Base-by-base conservation (phyloP, 2,797 vertebrate genomes). In the Anniella stebbinsi region DNA sequence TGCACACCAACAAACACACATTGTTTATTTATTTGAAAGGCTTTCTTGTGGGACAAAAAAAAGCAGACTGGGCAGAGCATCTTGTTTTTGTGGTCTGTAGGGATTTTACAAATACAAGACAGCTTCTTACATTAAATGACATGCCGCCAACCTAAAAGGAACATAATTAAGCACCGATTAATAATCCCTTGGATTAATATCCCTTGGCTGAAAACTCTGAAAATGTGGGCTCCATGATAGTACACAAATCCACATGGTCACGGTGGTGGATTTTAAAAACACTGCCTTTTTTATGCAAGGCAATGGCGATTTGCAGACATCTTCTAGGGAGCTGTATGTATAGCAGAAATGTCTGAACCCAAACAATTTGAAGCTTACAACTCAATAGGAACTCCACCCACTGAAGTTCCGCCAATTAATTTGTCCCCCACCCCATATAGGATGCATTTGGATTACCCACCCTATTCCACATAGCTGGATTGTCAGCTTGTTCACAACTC, bases 121-220 rank as follows among this genome's bases (percentile, higher is more conserved):
- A 91, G 81, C 6, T 95, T 72, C 91, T 88, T 89, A 57, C 80
- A 87, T 92, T 92, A 89, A 90, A 92, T 89, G 88, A n/a, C 17
- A 9, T 4, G 4, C n/a, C 84, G 54, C 87, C 85, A 38, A n/a
- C 89, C 76, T 84, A 69, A 57, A 3, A 70, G 77, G 80, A 93
- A 5, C 4, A 83, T 18, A 0, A 2, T 33, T 89, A 67, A 84
- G 1, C 70, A 90, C 9, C 73, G 81, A 8, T 0, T 51, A 41
- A 54, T 86, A 93, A 78, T 23, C 67, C 54, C 86, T 72, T 89
- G 33, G 86, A 36, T 2, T 91, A 87, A 23, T 67, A 89, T 6
- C 3, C 38, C 15, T 77, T 28, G 17, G 21, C 67, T 88, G 36
- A 83, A 93, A n/a, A 4, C 12, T 51, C 12, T 72, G n/a, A 85